Base-by-base conservation (phyloP, 1,140 invertebrate species). In the Orchestia grillus region DNA sequence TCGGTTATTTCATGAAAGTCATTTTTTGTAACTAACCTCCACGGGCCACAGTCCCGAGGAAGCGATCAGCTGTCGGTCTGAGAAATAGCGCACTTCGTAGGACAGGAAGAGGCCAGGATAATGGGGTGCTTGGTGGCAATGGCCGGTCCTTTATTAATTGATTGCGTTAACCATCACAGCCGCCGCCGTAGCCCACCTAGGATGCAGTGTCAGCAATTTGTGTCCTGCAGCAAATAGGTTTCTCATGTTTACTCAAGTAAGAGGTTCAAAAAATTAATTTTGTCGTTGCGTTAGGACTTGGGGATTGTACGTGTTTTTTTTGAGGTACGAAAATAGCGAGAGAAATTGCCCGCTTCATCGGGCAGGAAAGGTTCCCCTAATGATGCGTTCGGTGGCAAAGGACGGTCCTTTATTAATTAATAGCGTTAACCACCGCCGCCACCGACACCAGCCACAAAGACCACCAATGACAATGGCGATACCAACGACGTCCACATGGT, bases 311-410 rank as follows among this genome's bases (percentile, higher is more conserved):
- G 19, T 53, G 36, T 77, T 77, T 8, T 77, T 36, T 77, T 28
- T 36, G 62, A 77, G 62, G 62, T 36, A 77, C 11, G 62, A 77
- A 77, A 28, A 77, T 77, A 77, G 15, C 62, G 3, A 8, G 62
- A 36, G 36, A 94, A 94, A 94, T 94, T 40, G 92, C 44, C 44
- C 92, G 92, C 43, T 45, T 94, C 92, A 19, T 94, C 36, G 44
- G 92, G 92, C 92, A 47, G 44, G 92, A 94, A 94, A 94, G 44
- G 92, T 42, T 94, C 40, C 92, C 43, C 44, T 94, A 94, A 94
- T 94, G 92, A n/a, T 19, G 23, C 47, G 92, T 94, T 94, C 92
- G 92, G 92, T 94, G 92, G 92, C 92, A 94, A 45, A 40, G 92
- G 44, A 94, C 43, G 44, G 41, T n/a, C 92, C 44, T 94, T 40